phyloP scores from a whole-genome alignment of 2,113 vertebrate species.

The Rhineura floridana region DNA sequence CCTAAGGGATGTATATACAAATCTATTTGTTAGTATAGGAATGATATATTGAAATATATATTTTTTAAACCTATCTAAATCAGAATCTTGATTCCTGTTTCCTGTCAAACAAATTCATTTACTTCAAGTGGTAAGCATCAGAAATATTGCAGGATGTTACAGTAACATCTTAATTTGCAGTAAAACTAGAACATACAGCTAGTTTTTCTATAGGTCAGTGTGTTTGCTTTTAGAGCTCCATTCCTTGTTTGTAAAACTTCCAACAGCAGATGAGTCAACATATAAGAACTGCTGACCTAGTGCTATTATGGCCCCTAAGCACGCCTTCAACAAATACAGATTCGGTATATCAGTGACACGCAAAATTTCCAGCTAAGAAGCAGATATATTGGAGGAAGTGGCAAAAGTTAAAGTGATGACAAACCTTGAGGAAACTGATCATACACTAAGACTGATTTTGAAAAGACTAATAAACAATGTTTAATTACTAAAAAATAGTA shows the following conservation, averaged over 20 bases:
- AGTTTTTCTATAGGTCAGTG: not conserved
- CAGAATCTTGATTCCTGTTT: not conserved
- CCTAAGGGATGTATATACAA: not conserved
- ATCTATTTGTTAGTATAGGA: not conserved
- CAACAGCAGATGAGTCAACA: not conserved
- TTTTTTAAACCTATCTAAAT: not conserved
- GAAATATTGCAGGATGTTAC: not conserved
- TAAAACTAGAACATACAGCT: not conserved
- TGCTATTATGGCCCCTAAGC: not conserved
- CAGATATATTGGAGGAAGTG: not conserved
- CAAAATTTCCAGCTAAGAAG: not conserved
- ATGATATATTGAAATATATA: not conserved
- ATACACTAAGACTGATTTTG: not conserved
- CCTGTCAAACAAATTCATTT: not conserved
- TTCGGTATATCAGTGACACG: not conserved
- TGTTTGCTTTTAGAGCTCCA: not conserved
- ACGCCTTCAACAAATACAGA: slow-evolving; percentile 8
- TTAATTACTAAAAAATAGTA: not conserved
- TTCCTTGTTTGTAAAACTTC: not conserved
- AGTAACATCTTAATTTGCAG: not conserved
- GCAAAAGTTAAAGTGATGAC: not conserved
- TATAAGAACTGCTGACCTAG: not conserved
- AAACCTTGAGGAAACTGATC: not conserved
- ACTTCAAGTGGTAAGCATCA: not conserved
- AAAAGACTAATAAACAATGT: not conserved